Evolutionary conservation across 2,113 vertebrate species (phyloP).

Genomic region (Chauna torquata): DNA sequence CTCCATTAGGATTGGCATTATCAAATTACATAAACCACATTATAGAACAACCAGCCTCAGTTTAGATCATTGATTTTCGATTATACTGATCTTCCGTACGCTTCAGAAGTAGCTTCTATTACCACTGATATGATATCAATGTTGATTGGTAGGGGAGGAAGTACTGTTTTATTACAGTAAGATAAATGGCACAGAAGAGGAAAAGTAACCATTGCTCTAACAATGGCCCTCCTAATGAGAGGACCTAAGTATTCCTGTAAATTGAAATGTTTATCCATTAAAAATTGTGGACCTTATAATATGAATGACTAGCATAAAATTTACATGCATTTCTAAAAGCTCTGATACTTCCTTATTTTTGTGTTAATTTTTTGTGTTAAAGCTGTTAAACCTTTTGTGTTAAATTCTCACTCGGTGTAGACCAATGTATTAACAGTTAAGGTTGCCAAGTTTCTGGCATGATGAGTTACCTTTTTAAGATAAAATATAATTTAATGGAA

Average conservation of each 20-base stretch:
- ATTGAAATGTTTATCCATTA: background rate
- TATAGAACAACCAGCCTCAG: constrained; percentile 62
- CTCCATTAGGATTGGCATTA: constrained; percentile 94
- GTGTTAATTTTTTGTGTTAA: background rate
- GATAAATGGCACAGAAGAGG: background rate
- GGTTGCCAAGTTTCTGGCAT: background rate
- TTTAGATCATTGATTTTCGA: constrained; percentile 91
- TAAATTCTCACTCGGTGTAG: background rate
- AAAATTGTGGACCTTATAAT: background rate
- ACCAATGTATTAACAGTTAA: background rate
- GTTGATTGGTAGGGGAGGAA: constrained; percentile 7
- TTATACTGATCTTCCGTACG: constrained; percentile 76
- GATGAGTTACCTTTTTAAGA: background rate
- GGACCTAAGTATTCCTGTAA: background rate
- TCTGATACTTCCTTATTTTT: background rate
- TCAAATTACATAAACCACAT: constrained; percentile 89
- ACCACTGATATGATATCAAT: background rate
- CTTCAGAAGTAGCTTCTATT: constrained; percentile 35
- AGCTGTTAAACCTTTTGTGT: background rate
- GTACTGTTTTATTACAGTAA: background rate
- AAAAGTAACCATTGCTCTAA: background rate
- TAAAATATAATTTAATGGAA: background rate
- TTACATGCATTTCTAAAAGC: background rate
- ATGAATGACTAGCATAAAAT: background rate
- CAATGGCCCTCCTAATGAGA: background rate